Evolutionary conservation across 1,140 invertebrate species (phyloP), one percentile per base, ranked within the genome.

Genomic region (Zaprionus lachaisei): DNA sequence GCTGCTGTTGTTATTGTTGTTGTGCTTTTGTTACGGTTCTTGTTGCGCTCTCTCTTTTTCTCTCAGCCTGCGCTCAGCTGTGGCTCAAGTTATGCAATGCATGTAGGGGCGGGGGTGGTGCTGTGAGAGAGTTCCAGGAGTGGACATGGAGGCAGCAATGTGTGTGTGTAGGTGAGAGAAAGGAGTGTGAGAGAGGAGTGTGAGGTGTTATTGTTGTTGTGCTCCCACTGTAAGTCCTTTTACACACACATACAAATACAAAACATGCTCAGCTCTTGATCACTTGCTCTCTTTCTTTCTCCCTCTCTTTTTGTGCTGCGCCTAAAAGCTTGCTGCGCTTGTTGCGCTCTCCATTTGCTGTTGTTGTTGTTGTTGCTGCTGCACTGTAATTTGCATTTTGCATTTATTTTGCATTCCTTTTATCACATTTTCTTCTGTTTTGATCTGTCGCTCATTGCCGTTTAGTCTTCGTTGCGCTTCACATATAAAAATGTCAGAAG

Each of bases 331-430:
- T 22, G 65, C 76, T 61, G 69, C 14, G 17, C 31, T 20, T 55
- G 17, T 26, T 22, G 62, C n/a, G 17, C n/a, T 37, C 37, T 5
- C 14, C 4, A 38, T n/a, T 55, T 62, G 31, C 31, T 54, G 5
- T 37, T 70, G 22, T 41, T 58, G 26, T 54, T 41, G 20, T 60
- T 67, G 55, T 14, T 61, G 64, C 44, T 60, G 47, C 34, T 73
- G 62, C 28, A 61, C 26, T 76, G 60, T 44, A 80, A 72, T 68
- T 80, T 77, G 79, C 68, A 7, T 83, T 83, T 78, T 77, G 80
- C 73, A 12, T 28, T 28, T 31, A 15, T 41, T 41, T n/a, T 61
- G 51, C 56, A 84, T 68, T 83, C 83, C 77, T 77, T 58, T 77
- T 80, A 62, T 71, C 67, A 65, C 72, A 77, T 73, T 67, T 31